Evolutionary conservation across 2,888 invertebrate species (phyloP).

Genomic region (Hartigia nigra): DNA sequence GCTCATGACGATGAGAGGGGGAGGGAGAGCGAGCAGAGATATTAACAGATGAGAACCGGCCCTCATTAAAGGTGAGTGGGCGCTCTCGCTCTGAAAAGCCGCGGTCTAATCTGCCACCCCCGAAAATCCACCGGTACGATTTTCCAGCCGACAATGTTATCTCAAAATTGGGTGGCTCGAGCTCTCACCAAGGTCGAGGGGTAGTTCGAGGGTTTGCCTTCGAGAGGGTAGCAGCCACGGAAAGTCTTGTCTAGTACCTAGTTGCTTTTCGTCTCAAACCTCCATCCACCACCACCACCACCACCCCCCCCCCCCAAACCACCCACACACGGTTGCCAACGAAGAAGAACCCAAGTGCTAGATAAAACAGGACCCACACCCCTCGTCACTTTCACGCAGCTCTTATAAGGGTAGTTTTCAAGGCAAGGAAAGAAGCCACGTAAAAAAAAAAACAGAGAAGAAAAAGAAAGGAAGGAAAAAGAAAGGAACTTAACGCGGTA

Average conservation of each 20-base stretch:
- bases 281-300: background rate
- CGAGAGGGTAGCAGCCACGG: background rate
- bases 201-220: background rate
- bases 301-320: background rate
- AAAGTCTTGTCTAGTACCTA: background rate
- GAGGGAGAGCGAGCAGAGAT: conserved; percentile 4
- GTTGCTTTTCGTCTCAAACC: background rate
- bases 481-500: background rate
- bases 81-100: background rate
- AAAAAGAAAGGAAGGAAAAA: no score
- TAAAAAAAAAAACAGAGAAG: background rate
- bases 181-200: conserved; percentile 10
- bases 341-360: background rate
- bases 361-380: background rate
- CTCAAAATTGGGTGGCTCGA: conserved; percentile 17
- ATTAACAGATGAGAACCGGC: conserved; percentile 2
- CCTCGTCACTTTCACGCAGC: background rate
- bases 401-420: background rate
- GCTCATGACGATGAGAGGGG: background rate
- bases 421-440: background rate
- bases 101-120: conserved; percentile 26
- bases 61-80: background rate
- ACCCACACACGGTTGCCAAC: background rate
- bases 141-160: conserved; percentile 25
- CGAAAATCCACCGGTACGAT: conserved; percentile 14